Percentiles rank a stretch among this genome's conserved stretches.
Evolutionary conservation across 2,797 vertebrate genomes (phyloP).

Genomic region (Notamacropus eugenii): DNA sequence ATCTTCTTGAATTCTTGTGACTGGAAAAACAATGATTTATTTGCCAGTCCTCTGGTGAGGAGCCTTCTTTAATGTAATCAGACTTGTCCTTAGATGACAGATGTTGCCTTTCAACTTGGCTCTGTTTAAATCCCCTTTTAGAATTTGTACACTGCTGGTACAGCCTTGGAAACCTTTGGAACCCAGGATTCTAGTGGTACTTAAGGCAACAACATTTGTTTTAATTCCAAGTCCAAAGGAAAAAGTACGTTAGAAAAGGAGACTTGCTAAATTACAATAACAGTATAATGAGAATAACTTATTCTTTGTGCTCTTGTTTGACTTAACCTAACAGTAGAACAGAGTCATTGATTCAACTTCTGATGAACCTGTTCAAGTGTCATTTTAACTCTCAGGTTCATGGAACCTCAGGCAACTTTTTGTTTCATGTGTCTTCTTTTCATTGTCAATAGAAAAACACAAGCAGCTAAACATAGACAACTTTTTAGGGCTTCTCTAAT

Average conservation of each 20-base stretch:
- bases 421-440: slow-evolving; percentile 60
- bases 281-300: neutral
- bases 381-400: slow-evolving; percentile 47
- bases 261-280: neutral
- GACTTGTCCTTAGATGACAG: neutral
- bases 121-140: neutral
- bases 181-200: neutral
- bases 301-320: neutral
- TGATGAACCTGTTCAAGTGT: neutral
- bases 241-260: neutral
- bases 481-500: neutral
- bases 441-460: slow-evolving; percentile 51
- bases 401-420: slow-evolving; percentile 80
- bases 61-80: neutral
- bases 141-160: neutral
- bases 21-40: neutral
- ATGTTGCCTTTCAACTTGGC: neutral
- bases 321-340: neutral
- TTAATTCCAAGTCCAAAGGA: neutral
- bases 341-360: neutral
- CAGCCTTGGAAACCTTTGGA: neutral
- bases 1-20: neutral
- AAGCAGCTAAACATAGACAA: neutral
- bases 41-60: neutral
- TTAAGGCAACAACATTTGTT: neutral